These are phyloP conservation scores for Heteromurus nitidus DNA, from an alignment of 2,888 invertebrate species.

Conservation along the genomic window DNA sequence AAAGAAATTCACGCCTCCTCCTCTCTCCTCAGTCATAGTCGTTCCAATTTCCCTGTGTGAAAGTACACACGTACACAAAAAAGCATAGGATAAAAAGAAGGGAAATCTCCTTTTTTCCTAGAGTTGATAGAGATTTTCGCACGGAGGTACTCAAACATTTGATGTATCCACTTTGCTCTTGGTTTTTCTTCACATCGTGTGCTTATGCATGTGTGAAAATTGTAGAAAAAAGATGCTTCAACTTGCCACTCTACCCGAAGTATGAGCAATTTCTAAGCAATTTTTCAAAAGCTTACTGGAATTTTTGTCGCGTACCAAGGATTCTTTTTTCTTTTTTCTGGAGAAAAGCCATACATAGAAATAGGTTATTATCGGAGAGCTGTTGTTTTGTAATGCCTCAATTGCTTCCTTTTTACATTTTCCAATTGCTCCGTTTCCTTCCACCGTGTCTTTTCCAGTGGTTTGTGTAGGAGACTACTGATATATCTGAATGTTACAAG, in stretches of 20 bases:
- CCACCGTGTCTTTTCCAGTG: background rate
- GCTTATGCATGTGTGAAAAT: slow-evolving; percentile 51
- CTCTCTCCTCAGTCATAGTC: background rate
- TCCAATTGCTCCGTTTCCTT: slow-evolving; percentile 22
- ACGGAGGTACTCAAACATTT: too few relatives aligned
- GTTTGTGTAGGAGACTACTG: background rate
- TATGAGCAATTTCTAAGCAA: slow-evolving; percentile 22
- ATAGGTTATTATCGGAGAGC: slow-evolving; percentile 37
- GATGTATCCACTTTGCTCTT: slow-evolving; percentile 18
- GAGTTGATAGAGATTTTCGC: too few relatives aligned
- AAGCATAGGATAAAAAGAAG: too few relatives aligned
- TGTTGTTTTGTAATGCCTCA: slow-evolving; percentile 35
- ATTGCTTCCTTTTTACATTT: slow-evolving; percentile 30
- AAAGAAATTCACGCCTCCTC: slow-evolving; percentile 6
- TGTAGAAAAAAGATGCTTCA: slow-evolving; percentile 16
- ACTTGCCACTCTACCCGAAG: too few relatives aligned
- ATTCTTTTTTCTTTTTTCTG: too few relatives aligned
- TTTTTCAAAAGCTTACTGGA: slow-evolving; percentile 27
- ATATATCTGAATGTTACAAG: too few relatives aligned
- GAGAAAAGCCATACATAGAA: slow-evolving; percentile 40
- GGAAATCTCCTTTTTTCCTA: too few relatives aligned
- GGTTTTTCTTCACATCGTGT: slow-evolving; percentile 30
- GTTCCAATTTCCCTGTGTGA: too few relatives aligned
- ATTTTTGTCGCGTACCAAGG: too few relatives aligned
- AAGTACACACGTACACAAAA: too few relatives aligned